Evolutionary conservation across 2,888 invertebrate species (phyloP).

Genomic region (Pomacea canaliculata): DNA sequence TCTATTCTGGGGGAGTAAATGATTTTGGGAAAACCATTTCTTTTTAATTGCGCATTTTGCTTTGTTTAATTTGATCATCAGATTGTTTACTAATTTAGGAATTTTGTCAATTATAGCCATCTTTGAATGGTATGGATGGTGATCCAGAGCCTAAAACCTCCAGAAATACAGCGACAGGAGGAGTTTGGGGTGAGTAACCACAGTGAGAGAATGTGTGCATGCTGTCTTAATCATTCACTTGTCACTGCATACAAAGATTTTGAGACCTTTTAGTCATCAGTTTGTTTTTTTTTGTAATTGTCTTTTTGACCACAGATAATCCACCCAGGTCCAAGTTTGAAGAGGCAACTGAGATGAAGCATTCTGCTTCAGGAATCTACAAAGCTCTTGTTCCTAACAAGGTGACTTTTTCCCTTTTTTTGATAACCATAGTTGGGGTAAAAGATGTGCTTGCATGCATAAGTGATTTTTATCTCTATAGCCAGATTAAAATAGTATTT

Average conservation of each 20-base stretch:
- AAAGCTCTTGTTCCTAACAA: constrained; percentile 66
- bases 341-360: constrained; percentile 29
- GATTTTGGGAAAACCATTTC: too few species aligned
- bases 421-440: too few species aligned
- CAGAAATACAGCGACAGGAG: constrained; percentile 32
- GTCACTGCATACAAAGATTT: too few species aligned
- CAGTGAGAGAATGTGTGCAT: not conserved
- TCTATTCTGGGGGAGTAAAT: too few species aligned
- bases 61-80: too few species aligned
- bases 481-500: too few species aligned
- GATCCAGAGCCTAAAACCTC: constrained; percentile 29
- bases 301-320: constrained; percentile 39
- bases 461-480: too few species aligned
- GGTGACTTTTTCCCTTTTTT: constrained; percentile 39
- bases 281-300: not conserved
- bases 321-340: constrained; percentile 44
- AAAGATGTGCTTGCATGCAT: too few species aligned
- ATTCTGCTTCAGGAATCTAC: constrained; percentile 51
- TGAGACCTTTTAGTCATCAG: not conserved
- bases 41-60: too few species aligned
- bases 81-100: too few species aligned
- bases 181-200: constrained; percentile 40
- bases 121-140: constrained; percentile 39
- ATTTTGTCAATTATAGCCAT: constrained; percentile 33
- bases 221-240: not conserved